Base-by-base conservation (phyloP, 2,888 invertebrate genomes). In the Acholoe squamosa region DNA sequence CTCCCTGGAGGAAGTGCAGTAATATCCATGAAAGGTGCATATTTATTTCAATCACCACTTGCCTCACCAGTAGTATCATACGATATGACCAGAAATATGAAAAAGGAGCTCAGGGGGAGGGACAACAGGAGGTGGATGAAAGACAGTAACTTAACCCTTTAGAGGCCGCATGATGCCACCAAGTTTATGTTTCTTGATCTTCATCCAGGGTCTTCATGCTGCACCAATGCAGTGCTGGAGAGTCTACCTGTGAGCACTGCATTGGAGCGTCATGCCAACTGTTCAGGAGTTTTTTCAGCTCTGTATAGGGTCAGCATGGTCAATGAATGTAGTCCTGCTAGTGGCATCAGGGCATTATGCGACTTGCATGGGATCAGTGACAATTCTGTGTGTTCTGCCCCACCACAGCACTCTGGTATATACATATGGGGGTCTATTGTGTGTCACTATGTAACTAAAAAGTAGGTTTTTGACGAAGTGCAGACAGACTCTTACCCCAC, bases 391-490 rank as follows among this genome's bases (percentile, higher is more conserved):
- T 14, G 19, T 19, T 61, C 61, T 3, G n/a, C 14, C 7, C 22
- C 14, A n/a, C 61, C 19, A 61, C 61, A 61, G 19, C 19, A 19
- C 12, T n/a, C 1, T 61, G 22, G 61, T 61, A 14, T 61, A 61
- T 14, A 43, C 43, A 61, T 61, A n/a, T 61, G 19, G 71, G 71
- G 3, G 28, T 71, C 71, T 28, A 28, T 22, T 71, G 7, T 25
- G 71, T 71, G 71, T 71, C 71, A 25, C 71, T 61, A 10, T 43
- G 43, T 43, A 43, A 43, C 61, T n/a, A 71, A 71, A 71, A 71
- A 71, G 71, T 71, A 28, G 71, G 61, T 61, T 71, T 67, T 71
- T 71, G 71, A 71, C 71, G 71, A 71, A 71, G 71, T 28, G 71
- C 71, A 71, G 71, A 28, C 71, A 71, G 71, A n/a, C 19, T 43